Evolutionary conservation across 2,113 vertebrate genomes (phyloP).

Genomic region (Onychostruthus taczanowskii): DNA sequence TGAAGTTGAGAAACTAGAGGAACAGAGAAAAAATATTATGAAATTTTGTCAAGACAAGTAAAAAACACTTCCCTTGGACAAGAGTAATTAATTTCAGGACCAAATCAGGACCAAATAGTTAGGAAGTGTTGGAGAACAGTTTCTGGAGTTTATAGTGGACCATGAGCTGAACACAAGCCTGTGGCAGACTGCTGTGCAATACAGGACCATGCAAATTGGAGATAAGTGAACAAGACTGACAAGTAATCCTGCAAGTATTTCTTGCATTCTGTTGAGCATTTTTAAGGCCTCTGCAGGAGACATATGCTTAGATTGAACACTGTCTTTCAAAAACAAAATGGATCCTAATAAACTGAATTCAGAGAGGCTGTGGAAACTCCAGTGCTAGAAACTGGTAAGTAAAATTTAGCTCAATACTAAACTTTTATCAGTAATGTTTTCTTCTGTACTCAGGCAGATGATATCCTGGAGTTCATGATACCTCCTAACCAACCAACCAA

Average conservation of each 20-base stretch:
- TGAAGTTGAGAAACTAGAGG: background rate
- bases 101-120: background rate
- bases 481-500: background rate
- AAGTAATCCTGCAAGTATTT: background rate
- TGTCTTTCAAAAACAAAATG: background rate
- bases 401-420: background rate
- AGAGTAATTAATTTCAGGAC: background rate
- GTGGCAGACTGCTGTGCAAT: background rate
- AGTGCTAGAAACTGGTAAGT: background rate
- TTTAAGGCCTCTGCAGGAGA: background rate
- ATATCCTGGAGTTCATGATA: background rate
- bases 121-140: background rate
- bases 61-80: background rate
- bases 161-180: background rate
- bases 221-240: background rate
- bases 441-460: background rate
- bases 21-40: background rate
- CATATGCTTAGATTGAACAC: background rate
- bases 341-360: background rate
- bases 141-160: background rate
- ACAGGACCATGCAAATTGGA: background rate
- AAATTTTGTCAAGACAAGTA: background rate
- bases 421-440: background rate
- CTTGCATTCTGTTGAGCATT: background rate
- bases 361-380: background rate